Percentiles rank a stretch among this genome's conserved stretches.
Evolutionary conservation across 2,113 vertebrate species (phyloP).

Genomic region (Heterochromis multidens): DNA sequence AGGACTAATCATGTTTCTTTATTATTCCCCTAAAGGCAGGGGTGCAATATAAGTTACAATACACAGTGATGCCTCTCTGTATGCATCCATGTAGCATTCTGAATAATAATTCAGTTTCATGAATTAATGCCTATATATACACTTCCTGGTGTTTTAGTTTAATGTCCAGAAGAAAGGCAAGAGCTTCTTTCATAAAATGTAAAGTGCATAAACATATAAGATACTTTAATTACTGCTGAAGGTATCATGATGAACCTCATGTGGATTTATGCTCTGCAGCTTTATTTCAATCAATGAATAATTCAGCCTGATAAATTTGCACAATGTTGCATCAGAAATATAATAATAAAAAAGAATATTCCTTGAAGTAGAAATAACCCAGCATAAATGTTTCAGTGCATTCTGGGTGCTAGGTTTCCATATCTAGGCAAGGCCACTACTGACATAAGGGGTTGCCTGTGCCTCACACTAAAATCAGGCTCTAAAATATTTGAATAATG

Average conservation of each 20-base stretch:
- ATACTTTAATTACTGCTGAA: constrained; percentile 32
- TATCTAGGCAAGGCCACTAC: constrained; percentile 31
- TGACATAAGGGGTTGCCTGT: constrained; percentile 44
- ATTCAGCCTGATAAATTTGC: constrained; percentile 72
- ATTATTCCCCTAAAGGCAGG: constrained; percentile 56
- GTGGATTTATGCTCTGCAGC: constrained; percentile 35
- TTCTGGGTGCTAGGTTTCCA: constrained; percentile 42
- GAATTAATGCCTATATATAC: constrained; percentile 41
- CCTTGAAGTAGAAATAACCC: constrained; percentile 73
- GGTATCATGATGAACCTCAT: constrained; percentile 8
- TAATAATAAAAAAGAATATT: constrained; percentile 66
- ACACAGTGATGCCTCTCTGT: constrained; percentile 37
- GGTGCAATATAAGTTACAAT: constrained; percentile 45
- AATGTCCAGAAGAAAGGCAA: constrained; percentile 9
- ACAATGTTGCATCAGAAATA: constrained; percentile 74
- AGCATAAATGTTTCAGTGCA: constrained; percentile 72
- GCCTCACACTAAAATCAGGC: constrained; percentile 67
- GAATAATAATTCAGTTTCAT: constrained; percentile 37
- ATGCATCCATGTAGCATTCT: constrained; percentile 40
- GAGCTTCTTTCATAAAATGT: constrained; percentile 19
- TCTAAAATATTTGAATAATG: constrained; percentile 78
- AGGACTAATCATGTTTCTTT: constrained; percentile 62
- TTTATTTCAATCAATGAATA: constrained; percentile 71
- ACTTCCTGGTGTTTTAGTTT: constrained; percentile 24
- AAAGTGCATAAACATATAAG: constrained; percentile 11